phyloP scores from a whole-genome alignment of 2,797 vertebrate genomes.

The Arremon aurantiirostris region DNA sequence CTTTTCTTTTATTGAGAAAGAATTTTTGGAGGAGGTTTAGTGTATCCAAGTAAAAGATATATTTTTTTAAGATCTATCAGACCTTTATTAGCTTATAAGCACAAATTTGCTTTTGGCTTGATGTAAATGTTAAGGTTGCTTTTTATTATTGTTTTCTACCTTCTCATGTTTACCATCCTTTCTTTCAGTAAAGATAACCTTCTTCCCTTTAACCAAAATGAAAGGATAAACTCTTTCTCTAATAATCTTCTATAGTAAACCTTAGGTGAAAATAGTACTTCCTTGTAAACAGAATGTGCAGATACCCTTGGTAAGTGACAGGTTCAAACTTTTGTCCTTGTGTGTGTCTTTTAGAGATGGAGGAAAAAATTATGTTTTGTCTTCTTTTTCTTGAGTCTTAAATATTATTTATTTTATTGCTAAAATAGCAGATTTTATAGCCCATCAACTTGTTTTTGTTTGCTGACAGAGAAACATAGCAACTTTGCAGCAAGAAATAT shows the following conservation, averaged over 20 bases:
- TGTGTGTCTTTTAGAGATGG: neutral
- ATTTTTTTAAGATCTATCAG: neutral
- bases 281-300: neutral
- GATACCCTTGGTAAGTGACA: neutral
- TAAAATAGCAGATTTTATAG: neutral
- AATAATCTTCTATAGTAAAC: neutral
- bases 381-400: neutral
- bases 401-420: neutral
- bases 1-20: neutral
- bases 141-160: neutral
- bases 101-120: neutral
- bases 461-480: constrained; percentile 69
- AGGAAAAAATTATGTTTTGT: neutral
- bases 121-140: neutral
- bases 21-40: neutral
- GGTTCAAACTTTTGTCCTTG: neutral
- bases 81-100: neutral
- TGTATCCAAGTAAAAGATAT: neutral
- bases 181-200: neutral
- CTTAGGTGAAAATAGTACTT: neutral
- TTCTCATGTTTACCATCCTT: neutral
- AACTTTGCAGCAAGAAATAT: constrained; percentile 85
- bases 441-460: constrained; percentile 22
- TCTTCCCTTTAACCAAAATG: neutral
- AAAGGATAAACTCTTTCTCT: neutral